Conservation (phyloP, 1,140 invertebrate genomes). For the Papilio helenus region DNA sequence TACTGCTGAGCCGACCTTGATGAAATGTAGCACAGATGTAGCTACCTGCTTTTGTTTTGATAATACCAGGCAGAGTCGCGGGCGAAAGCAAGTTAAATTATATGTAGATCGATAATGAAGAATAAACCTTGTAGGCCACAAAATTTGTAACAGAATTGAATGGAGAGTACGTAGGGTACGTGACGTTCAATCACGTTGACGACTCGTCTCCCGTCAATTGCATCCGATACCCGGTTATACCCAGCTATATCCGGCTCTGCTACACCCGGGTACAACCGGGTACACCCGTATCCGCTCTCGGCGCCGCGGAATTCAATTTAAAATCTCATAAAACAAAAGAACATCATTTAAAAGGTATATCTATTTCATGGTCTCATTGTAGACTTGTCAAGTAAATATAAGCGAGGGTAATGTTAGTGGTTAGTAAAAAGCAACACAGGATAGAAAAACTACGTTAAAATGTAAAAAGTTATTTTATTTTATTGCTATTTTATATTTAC, state of each 20-base stretch:
- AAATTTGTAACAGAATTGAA: neutral
- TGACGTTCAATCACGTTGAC: conserved; percentile 15
- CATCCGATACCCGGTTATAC: conserved; percentile 6
- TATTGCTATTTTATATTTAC: conserved; percentile 19
- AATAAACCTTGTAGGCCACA: neutral
- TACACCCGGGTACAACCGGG: neutral
- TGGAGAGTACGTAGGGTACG: neutral
- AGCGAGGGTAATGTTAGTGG: neutral
- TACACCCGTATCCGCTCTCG: neutral
- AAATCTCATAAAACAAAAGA: neutral
- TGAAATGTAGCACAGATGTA: too few relatives aligned
- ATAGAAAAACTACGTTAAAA: too few relatives aligned
- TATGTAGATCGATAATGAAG: too few relatives aligned
- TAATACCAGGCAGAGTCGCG: too few relatives aligned
- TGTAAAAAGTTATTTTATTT: too few relatives aligned
- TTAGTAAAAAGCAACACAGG: too few relatives aligned
- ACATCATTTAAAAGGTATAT: neutral
- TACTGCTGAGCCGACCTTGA: too few relatives aligned
- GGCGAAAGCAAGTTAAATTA: neutral
- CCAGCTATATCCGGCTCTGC: neutral
- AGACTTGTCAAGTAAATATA: neutral
- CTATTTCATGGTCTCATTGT: neutral
- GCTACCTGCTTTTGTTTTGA: too few relatives aligned
- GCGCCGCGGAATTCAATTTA: conserved; percentile 9
- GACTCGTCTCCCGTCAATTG: conserved; percentile 12